Conservation (phyloP, 2,888 invertebrate genomes). For the Macropis europaea region DNA sequence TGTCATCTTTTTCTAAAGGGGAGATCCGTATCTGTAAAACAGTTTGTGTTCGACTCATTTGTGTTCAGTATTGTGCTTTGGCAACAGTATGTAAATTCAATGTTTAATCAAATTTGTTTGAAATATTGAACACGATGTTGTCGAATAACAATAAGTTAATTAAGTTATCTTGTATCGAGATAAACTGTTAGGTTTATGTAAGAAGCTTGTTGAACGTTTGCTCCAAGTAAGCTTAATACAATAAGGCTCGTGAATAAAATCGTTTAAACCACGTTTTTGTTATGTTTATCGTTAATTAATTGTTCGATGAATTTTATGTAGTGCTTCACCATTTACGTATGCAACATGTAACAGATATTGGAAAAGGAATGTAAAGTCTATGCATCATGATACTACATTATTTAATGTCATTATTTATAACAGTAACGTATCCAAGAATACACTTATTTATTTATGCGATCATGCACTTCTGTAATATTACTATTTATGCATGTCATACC, state of each 20-base stretch:
- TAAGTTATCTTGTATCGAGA: background rate
- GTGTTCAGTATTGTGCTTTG: too few species aligned
- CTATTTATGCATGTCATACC: background rate
- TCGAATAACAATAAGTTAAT: too few species aligned
- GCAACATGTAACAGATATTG: background rate
- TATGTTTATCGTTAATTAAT: constrained; percentile 45
- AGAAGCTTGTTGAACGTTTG: constrained; percentile 5
- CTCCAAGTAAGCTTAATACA: constrained; percentile 15
- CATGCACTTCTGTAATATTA: background rate
- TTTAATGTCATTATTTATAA: background rate
- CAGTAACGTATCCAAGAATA: background rate
- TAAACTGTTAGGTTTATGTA: background rate
- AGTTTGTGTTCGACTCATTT: too few species aligned
- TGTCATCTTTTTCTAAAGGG: too few species aligned
- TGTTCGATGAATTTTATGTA: constrained; percentile 13
- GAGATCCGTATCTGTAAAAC: too few species aligned
- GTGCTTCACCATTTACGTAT: background rate
- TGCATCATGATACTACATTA: constrained; percentile 1
- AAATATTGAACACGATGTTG: background rate
- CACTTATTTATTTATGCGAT: constrained; percentile 4
- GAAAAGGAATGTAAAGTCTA: background rate
- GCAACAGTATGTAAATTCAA: too few species aligned
- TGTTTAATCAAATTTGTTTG: too few species aligned
- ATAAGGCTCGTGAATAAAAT: constrained; percentile 76
- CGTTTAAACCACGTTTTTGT: constrained; percentile 61